These are phyloP conservation scores for Tuta absoluta DNA, from an alignment of 2,888 invertebrate genomes.

Conservation along the genomic window DNA sequence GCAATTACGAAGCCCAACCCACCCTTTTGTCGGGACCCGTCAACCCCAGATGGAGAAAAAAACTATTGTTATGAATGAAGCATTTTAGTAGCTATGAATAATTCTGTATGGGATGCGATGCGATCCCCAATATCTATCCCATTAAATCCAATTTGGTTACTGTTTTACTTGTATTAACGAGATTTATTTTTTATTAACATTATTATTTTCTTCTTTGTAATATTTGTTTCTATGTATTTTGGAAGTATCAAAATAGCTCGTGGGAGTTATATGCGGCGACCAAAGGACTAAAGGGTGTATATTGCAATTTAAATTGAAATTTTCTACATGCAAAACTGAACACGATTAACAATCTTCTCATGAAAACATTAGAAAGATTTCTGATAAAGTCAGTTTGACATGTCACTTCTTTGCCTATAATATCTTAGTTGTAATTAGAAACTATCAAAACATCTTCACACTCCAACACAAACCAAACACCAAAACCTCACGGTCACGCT, in stretches of 20 bases:
- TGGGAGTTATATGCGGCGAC: too few relatives aligned
- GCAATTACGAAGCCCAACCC: slow-evolving; percentile 80
- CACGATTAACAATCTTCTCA: background rate
- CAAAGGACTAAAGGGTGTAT: too few relatives aligned
- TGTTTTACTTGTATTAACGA: slow-evolving; percentile 59
- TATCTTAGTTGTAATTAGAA: too few relatives aligned
- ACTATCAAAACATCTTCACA: background rate
- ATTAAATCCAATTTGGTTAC: slow-evolving; percentile 77
- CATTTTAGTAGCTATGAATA: slow-evolving; percentile 80
- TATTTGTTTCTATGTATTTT: background rate
- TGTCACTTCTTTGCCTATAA: too few relatives aligned
- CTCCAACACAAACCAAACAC: slow-evolving; percentile 44
- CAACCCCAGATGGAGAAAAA: slow-evolving; percentile 71
- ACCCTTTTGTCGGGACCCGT: slow-evolving; percentile 79
- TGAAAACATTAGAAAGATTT: too few relatives aligned
- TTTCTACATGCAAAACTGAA: background rate
- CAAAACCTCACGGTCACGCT: slow-evolving; percentile 49
- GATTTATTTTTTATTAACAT: slow-evolving; percentile 44
- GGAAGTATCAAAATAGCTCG: slow-evolving; percentile 17
- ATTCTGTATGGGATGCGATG: slow-evolving; percentile 74
- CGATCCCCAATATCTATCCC: slow-evolving; percentile 77
- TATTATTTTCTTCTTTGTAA: slow-evolving; percentile 28
- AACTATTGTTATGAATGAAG: slow-evolving; percentile 70
- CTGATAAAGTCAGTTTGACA: too few relatives aligned
- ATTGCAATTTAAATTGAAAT: too few relatives aligned